Evolutionary conservation across 2,797 vertebrate genomes (phyloP).

Genomic region (Notoglanidium macrostoma): DNA sequence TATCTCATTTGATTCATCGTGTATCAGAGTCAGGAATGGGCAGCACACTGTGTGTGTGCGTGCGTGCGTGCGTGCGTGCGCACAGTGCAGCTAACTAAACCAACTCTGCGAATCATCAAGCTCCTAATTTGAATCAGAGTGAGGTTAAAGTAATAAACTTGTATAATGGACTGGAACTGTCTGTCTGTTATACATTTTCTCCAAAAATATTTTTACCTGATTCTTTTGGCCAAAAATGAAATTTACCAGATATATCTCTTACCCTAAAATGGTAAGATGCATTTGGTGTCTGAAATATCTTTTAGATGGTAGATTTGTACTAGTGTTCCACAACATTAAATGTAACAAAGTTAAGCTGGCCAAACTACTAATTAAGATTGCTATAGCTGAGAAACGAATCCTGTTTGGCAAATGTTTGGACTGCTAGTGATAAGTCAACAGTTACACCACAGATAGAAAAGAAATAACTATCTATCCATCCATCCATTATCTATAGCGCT

Average conservation of each 20-base stretch:
- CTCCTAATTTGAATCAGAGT: background rate
- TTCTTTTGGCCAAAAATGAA: background rate
- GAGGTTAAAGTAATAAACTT: background rate
- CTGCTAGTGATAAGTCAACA: background rate
- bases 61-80: background rate
- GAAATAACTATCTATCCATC: too few relatives aligned
- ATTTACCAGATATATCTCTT: background rate
- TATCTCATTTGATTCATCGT: background rate
- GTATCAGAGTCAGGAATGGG: background rate
- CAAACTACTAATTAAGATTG: background rate
- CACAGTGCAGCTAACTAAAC: background rate
- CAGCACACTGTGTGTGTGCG: background rate
- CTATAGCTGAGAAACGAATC: background rate
- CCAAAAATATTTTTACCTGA: background rate
- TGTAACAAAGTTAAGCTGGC: background rate
- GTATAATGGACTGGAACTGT: constrained; percentile 5
- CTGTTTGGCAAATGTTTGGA: background rate
- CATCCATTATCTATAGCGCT: too few relatives aligned
- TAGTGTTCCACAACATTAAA: background rate
- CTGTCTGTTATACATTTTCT: constrained; percentile 22
- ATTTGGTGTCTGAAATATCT: background rate
- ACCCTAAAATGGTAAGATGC: background rate
- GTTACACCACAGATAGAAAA: background rate
- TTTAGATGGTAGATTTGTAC: background rate
- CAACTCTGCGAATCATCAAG: constrained; percentile 1